Conservation (phyloP, 1,140 invertebrate genomes). For the Cotesia vestalis region DNA sequence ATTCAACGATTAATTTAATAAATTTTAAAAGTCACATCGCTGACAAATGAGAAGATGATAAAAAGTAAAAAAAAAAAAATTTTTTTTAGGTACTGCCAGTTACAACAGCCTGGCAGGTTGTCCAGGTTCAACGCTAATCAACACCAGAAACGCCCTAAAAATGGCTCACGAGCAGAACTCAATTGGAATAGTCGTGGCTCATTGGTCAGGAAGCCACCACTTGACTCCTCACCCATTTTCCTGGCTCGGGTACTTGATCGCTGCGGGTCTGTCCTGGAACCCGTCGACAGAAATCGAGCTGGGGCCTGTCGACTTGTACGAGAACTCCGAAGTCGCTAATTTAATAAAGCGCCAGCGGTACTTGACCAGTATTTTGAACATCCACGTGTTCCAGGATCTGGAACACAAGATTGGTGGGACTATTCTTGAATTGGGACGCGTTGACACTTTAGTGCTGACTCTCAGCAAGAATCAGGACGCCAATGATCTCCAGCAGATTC, state of each 20-base stretch:
- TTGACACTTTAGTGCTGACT: constrained; percentile 71
- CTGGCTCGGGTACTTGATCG: constrained; percentile 74
- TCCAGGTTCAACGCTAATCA: constrained; percentile 72
- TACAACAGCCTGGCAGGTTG: constrained; percentile 76
- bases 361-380: constrained; percentile 69
- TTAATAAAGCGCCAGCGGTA: constrained; percentile 55
- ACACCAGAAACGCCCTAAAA: constrained; percentile 71
- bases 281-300: constrained; percentile 65
- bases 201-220: constrained; percentile 75
- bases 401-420: constrained; percentile 68
- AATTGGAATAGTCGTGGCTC: constrained; percentile 71
- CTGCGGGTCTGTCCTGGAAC: constrained; percentile 74
- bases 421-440: constrained; percentile 71
- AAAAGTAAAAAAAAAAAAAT: too few relatives aligned
- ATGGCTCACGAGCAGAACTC: constrained; percentile 68
- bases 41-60: too few relatives aligned
- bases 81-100: constrained; percentile 66
- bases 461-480: constrained; percentile 63
- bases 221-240: constrained; percentile 73
- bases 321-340: constrained; percentile 47
- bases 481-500: constrained; percentile 68
- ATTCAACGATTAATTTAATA: too few relatives aligned
- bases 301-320: constrained; percentile 53
- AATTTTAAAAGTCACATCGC: too few relatives aligned
- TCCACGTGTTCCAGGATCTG: constrained; percentile 70